phyloP scores from a whole-genome alignment of 2,113 vertebrate genomes.

The Xiphophorus maculatus region DNA sequence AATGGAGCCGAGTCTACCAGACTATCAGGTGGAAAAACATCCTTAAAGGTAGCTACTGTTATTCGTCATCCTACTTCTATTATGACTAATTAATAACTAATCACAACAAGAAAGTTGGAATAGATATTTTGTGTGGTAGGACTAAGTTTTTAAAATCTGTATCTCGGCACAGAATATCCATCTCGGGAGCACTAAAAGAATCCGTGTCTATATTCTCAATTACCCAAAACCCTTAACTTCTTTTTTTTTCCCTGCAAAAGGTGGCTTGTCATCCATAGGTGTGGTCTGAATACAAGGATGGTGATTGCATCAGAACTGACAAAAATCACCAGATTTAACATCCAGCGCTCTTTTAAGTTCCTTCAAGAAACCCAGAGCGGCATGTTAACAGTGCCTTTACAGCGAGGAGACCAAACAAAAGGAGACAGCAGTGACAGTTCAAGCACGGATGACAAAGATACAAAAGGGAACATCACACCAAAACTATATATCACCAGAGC shows the following conservation, averaged over 20 bases:
- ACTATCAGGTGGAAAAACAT: too few species aligned
- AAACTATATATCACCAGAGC: conserved; percentile 62
- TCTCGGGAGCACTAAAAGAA: not conserved
- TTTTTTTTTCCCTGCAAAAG: conserved; percentile 3
- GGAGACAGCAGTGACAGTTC: conserved; percentile 71
- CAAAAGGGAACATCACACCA: conserved; percentile 74
- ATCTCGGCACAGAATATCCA: too few species aligned
- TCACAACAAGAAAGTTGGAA: too few species aligned
- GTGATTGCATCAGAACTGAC: conserved; percentile 56
- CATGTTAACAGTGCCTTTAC: conserved; percentile 60
- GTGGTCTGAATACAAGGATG: conserved; percentile 41
- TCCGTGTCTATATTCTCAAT: not conserved
- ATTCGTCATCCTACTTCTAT: too few species aligned
- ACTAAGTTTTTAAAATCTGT: too few species aligned
- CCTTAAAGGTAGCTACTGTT: too few species aligned
- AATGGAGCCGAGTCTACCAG: too few species aligned
- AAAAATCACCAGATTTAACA: conserved; percentile 49
- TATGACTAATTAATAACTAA: too few species aligned
- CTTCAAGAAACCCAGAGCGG: conserved; percentile 54
- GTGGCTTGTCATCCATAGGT: conserved; percentile 42
- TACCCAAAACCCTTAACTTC: not conserved
- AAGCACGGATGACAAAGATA: conserved; percentile 69
- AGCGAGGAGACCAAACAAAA: conserved; percentile 56
- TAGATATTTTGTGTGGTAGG: too few species aligned
- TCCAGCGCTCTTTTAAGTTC: conserved; percentile 50